Evolutionary conservation across 2,797 vertebrate species (phyloP).

Genomic region (Liparis tanakae): DNA sequence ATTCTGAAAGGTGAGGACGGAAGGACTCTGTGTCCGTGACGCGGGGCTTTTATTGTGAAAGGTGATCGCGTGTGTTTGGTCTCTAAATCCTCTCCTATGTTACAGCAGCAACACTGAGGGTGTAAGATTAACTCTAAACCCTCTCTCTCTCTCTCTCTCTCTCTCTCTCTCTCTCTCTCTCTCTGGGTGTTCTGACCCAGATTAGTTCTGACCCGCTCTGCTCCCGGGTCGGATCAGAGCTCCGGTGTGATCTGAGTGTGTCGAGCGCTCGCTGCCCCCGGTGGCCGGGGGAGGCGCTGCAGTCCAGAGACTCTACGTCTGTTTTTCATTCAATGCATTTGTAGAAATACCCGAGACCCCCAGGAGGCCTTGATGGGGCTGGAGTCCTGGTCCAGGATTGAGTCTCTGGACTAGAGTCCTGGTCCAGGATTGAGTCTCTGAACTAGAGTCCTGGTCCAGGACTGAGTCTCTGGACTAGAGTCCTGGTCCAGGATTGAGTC

Average conservation of each 20-base stretch:
- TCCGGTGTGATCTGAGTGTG: slow-evolving; percentile 23
- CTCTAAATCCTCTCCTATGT: slow-evolving; percentile 70
- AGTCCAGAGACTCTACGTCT: background rate
- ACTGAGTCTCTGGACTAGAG: too few species aligned
- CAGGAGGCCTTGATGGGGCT: too few species aligned
- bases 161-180: slow-evolving; percentile 39
- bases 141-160: slow-evolving; percentile 26
- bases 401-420: too few species aligned
- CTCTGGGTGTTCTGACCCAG: slow-evolving; percentile 51
- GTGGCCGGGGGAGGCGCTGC: background rate
- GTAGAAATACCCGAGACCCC: background rate
- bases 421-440: too few species aligned
- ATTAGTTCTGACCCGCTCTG: slow-evolving; percentile 42
- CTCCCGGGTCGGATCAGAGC: slow-evolving; percentile 20
- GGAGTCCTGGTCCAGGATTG: too few species aligned
- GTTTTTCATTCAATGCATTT: background rate
- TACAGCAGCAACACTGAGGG: slow-evolving; percentile 71
- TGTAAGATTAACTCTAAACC: slow-evolving; percentile 73
- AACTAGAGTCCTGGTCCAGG: too few species aligned
- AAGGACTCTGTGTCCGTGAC: too few species aligned
- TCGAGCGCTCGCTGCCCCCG: too few species aligned
- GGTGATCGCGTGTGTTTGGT: slow-evolving; percentile 65
- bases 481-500: too few species aligned
- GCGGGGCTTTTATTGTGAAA: background rate
- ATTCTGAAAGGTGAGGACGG: background rate